Conservation (phyloP, 2,888 invertebrate genomes). For the Megamerina dolium region DNA sequence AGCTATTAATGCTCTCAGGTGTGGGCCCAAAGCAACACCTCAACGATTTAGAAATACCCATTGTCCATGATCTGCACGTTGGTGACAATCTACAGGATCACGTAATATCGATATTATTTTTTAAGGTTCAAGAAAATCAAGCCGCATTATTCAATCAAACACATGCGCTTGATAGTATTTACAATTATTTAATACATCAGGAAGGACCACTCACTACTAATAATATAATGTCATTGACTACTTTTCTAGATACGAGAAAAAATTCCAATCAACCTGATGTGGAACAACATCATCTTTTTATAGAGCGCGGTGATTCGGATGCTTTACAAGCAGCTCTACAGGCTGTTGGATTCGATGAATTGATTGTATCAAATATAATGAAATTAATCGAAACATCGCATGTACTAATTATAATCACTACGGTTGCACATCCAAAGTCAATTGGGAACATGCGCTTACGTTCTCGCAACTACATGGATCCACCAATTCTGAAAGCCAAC, state of each 20-base stretch:
- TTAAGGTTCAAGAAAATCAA: conserved; percentile 43
- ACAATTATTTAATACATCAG: conserved; percentile 44
- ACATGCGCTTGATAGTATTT: conserved; percentile 32
- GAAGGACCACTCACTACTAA: conserved; percentile 23
- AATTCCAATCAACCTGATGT: conserved; percentile 48
- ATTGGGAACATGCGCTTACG: conserved; percentile 54
- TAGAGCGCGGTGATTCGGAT: conserved; percentile 12
- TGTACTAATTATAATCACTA: conserved; percentile 42
- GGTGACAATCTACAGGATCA: conserved; percentile 78
- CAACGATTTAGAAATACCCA: conserved; percentile 24
- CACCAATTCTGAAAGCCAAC: conserved; percentile 58
- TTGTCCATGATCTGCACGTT: conserved; percentile 47
- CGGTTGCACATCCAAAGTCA: conserved; percentile 52
- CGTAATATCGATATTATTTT: conserved; percentile 52
- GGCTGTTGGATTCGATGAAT: conserved; percentile 8
- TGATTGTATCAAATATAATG: conserved; percentile 8
- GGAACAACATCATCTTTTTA: conserved; percentile 50
- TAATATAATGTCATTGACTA: conserved; percentile 46
- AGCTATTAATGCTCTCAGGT: conserved; percentile 43
- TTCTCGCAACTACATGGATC: conserved; percentile 54
- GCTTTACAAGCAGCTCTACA: conserved; percentile 32
- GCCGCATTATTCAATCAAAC: conserved; percentile 26
- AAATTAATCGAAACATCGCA: conserved; percentile 19
- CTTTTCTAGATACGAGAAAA: conserved; percentile 52
- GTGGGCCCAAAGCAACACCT: conserved; percentile 37